These are phyloP conservation scores for Muricea muricata DNA, from an alignment of 92 coral and sea anemone genomes.

Conservation along the genomic window DNA sequence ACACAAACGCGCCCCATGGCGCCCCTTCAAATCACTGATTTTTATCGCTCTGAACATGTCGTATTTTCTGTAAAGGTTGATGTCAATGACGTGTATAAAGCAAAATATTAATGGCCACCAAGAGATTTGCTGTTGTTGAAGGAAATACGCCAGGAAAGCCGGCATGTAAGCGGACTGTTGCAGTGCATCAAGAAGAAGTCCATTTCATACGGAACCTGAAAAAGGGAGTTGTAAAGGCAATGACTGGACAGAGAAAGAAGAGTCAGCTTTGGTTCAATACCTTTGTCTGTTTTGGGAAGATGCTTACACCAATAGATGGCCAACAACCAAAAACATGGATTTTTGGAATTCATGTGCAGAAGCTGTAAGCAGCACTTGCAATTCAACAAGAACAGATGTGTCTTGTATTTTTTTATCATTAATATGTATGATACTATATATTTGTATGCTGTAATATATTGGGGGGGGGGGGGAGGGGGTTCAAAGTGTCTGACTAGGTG, in stretches of 20 bases:
- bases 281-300: constrained; percentile 6
- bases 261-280: background rate
- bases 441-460: background rate
- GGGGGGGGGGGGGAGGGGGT: no score
- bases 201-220: background rate
- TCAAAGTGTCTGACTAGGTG: no score
- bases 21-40: background rate
- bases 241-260: background rate
- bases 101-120: background rate
- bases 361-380: background rate
- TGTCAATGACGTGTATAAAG: no score
- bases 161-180: background rate
- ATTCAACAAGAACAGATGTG: constrained; percentile 11
- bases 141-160: constrained; percentile 13
- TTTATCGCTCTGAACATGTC: background rate
- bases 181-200: background rate
- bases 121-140: background rate
- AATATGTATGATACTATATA: background rate
- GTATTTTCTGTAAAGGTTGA: background rate
- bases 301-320: constrained; percentile 7
- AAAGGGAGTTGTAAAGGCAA: background rate
- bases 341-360: background rate
- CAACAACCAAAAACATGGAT: background rate
- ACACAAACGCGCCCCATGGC: background rate
- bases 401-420: background rate